These are phyloP conservation scores for Meloe dianella DNA, from an alignment of 2,888 invertebrate species.

Conservation along the genomic window DNA sequence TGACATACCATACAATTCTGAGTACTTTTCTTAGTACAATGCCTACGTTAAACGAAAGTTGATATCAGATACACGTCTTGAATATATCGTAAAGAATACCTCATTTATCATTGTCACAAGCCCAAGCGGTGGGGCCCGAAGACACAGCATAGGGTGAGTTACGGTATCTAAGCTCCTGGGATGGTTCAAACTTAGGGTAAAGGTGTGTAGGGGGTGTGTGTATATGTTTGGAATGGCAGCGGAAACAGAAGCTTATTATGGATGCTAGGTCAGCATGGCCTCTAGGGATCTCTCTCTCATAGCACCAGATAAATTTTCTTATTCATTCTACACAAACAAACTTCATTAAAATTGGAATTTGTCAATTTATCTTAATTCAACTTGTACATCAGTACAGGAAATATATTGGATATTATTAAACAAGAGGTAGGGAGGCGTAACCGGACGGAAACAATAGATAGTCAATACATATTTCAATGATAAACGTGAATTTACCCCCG, in stretches of 20 bases:
- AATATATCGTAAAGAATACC: slow-evolving; percentile 43
- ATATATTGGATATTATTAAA: background rate
- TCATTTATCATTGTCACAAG: slow-evolving; percentile 44
- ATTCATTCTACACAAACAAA: slow-evolving; percentile 16
- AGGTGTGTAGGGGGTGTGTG: slow-evolving; percentile 39
- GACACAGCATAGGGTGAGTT: slow-evolving; percentile 42
- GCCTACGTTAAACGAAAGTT: slow-evolving; percentile 40
- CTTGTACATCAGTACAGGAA: background rate
- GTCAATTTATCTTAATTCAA: background rate
- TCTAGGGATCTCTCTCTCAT: slow-evolving; percentile 40
- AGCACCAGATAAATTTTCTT: slow-evolving; percentile 19
- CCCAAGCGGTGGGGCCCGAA: slow-evolving; percentile 38
- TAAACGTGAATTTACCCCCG: slow-evolving; percentile 40
- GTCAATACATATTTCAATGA: slow-evolving; percentile 46
- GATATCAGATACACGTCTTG: slow-evolving; percentile 39
- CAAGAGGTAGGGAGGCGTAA: slow-evolving; percentile 50
- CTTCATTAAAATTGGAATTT: background rate
- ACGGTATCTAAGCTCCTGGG: slow-evolving; percentile 45
- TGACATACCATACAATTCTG: slow-evolving; percentile 37
- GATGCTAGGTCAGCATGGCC: slow-evolving; percentile 52
- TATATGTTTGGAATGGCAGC: slow-evolving; percentile 39
- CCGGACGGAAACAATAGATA: slow-evolving; percentile 59
- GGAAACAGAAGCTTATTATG: slow-evolving; percentile 50
- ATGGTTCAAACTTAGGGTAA: slow-evolving; percentile 38
- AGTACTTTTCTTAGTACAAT: slow-evolving; percentile 43